Conservation (phyloP, 2,888 invertebrate genomes). For the Lottia scabra region DNA sequence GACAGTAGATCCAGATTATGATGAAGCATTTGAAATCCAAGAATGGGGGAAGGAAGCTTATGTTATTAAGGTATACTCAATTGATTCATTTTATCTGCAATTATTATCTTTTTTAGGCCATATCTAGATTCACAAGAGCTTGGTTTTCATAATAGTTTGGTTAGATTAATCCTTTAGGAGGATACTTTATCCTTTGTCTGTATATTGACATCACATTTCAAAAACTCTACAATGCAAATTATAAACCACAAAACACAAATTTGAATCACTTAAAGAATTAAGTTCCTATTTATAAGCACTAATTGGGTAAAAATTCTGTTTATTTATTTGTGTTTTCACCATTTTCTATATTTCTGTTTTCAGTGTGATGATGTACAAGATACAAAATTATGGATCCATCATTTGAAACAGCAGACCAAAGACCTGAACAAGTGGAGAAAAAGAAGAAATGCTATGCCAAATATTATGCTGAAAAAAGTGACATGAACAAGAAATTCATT, state of each 20-base stretch:
- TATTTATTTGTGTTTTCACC: background rate
- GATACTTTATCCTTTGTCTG: too few species aligned
- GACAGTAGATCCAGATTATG: slow-evolving; percentile 88
- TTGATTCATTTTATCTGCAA: too few species aligned
- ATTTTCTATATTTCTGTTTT: slow-evolving; percentile 58
- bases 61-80: slow-evolving; percentile 84
- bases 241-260: too few species aligned
- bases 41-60: slow-evolving; percentile 93
- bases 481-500: slow-evolving; percentile 17
- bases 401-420: slow-evolving; percentile 90
- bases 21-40: slow-evolving; percentile 95
- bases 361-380: slow-evolving; percentile 90
- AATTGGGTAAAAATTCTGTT: too few species aligned
- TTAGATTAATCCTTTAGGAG: too few species aligned
- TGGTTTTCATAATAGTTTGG: too few species aligned
- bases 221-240: too few species aligned
- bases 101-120: too few species aligned
- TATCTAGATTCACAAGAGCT: too few species aligned
- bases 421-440: slow-evolving; percentile 93
- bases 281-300: too few species aligned
- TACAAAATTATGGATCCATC: slow-evolving; percentile 90
- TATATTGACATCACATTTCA: too few species aligned
- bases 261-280: too few species aligned
- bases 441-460: slow-evolving; percentile 92
- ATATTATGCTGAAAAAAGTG: slow-evolving; percentile 85